Evolutionary conservation across 2,113 vertebrate species (phyloP).

Genomic region (Sitta europaea): DNA sequence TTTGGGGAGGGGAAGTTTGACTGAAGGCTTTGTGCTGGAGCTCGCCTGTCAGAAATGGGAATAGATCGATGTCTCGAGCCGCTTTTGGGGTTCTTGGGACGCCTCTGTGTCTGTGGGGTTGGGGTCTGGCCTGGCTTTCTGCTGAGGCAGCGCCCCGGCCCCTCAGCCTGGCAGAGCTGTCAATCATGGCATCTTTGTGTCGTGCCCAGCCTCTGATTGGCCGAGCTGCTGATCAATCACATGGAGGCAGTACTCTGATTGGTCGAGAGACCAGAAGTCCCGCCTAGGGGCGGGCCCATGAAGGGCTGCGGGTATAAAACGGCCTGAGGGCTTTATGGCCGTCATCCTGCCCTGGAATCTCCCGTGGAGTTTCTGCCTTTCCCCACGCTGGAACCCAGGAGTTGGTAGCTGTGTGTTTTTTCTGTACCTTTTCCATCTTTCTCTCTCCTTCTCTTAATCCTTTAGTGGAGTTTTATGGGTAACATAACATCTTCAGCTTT

Average conservation of each 20-base stretch:
- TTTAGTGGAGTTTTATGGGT: background rate
- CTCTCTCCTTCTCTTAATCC: background rate
- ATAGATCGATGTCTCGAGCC: background rate
- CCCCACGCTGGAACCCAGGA: rapidly evolving
- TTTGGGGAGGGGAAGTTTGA: too few relatives aligned
- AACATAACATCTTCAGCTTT: background rate
- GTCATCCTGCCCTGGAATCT: rapidly evolving
- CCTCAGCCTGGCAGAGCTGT: background rate
- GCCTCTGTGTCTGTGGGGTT: background rate
- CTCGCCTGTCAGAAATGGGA: rapidly evolving
- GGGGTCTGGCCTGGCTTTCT: background rate
- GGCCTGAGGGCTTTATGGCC: rapidly evolving
- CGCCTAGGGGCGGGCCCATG: rapidly evolving
- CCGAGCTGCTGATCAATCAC: rapidly evolving
- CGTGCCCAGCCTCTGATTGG: background rate
- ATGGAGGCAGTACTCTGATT: rapidly evolving
- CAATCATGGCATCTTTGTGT: background rate
- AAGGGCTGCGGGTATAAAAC: rapidly evolving
- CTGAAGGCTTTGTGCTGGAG: rapidly evolving
- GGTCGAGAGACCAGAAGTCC: rapidly evolving
- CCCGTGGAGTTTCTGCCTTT: rapidly evolving
- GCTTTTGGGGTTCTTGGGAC: background rate
- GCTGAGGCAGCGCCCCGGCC: background rate
- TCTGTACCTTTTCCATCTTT: background rate
- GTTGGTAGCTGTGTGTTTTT: background rate